Conservation (phyloP, 2,113 vertebrate species). For the Echinops telfairi region DNA sequence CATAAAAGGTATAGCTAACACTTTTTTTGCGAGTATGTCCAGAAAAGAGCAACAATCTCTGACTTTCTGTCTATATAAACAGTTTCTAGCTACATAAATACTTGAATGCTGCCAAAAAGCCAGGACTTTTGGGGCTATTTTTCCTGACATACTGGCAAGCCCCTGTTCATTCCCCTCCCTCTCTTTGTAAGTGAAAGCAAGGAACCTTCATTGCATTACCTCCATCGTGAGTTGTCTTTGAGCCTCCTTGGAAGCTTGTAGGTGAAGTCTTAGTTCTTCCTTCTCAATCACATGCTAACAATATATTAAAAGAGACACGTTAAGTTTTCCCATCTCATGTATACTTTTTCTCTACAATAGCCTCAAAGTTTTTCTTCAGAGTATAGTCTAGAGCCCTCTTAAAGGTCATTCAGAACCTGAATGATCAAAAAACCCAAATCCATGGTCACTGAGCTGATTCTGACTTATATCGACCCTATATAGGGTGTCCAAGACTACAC, state of each 20-base stretch:
- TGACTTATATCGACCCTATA: too few species aligned
- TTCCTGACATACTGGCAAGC: constrained; percentile 11
- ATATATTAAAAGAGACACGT: constrained; percentile 73
- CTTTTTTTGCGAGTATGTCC: neutral
- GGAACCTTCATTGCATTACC: constrained; percentile 84
- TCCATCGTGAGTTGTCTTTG: constrained; percentile 97
- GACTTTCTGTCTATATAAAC: neutral
- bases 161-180: neutral
- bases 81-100: neutral
- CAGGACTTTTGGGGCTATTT: constrained; percentile 49
- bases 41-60: constrained; percentile 38
- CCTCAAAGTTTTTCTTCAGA: neutral
- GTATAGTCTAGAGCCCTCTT: neutral
- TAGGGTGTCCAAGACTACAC: too few species aligned
- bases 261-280: constrained; percentile 96
- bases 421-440: neutral
- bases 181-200: neutral
- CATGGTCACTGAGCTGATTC: too few species aligned
- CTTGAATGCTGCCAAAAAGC: neutral
- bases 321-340: constrained; percentile 33
- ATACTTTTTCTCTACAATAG: constrained; percentile 29
- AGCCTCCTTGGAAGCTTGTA: constrained; percentile 98
- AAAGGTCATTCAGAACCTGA: constrained; percentile 25
- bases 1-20: neutral
- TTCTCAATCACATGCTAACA: constrained; percentile 96